Evolutionary conservation across 1,140 invertebrate species (phyloP), one percentile per base, ranked within the genome.

Genomic region (Apocrypta bakeri): DNA sequence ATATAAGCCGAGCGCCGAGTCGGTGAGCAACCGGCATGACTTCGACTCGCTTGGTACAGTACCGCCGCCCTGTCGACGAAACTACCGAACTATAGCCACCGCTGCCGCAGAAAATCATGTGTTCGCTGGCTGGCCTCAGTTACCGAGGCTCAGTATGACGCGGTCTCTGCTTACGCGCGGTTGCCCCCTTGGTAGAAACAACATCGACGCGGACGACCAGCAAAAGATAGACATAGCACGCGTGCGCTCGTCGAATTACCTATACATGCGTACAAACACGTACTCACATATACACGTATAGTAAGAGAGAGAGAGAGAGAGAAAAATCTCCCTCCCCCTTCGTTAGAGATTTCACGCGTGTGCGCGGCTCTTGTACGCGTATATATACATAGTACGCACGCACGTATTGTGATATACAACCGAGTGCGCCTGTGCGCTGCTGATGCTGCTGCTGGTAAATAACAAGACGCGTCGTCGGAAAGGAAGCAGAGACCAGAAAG

Each of bases 61-160:
- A 64, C 74, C 76, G 84, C 63, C 76, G 17, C 27, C 29, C 85
- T 88, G 86, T 61, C 74, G 87, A 85, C 86, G 33, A 0, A 29
- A 17, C 25, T 4, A 17, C 0, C 17, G 17, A 56, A 56, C 17
- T 7, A n/a, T 4, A 7, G 21, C 48, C 48, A 27, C 27, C 63
- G 63, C 24, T 9, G 63, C 63, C 86, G 29, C 9, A 40, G 37
- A 71, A 61, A 79, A 78, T 78, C 75, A 77, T 78, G 81, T 77
- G 81, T 72, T 82, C 69, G 63, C 40, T n/a, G 68, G n/a, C 69
- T 73, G 63, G 9, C 12, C 37, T 89, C 87, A 85, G 85, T 64
- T 37, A n/a, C n/a, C n/a, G n/a, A n/a, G n/a, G n/a, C 81, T 90
- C 88, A 90, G 89, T 90, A 85, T 86, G 86, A 87, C 88, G 85